Evolutionary conservation across 2,888 invertebrate species (phyloP).

Genomic region (Cylindroiulus punctatus): DNA sequence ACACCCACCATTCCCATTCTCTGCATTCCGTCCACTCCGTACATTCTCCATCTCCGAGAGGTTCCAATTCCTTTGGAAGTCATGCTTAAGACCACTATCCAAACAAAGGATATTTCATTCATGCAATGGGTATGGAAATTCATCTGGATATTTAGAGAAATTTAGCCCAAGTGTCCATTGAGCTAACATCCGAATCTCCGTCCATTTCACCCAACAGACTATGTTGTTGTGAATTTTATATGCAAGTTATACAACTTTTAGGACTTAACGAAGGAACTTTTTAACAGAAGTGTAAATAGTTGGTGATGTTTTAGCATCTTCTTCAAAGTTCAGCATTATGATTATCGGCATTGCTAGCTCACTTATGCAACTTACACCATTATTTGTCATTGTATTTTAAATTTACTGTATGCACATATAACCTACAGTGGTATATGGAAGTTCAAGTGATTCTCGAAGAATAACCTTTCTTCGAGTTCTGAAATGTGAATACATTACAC

Average conservation of each 20-base stretch:
- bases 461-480: background rate
- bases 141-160: background rate
- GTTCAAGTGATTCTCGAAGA: no score
- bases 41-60: conserved; percentile 56
- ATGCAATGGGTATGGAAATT: background rate
- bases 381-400: background rate
- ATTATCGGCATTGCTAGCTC: background rate
- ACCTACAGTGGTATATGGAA: no score
- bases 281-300: background rate
- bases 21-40: conserved; percentile 59
- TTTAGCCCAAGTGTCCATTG: background rate
- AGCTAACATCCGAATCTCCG: background rate
- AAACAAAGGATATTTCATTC: background rate
- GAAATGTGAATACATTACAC: background rate
- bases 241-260: background rate
- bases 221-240: background rate
- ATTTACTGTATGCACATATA: background rate
- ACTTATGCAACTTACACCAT: background rate
- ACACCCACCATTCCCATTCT: conserved; percentile 80
- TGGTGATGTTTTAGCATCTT: background rate
- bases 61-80: conserved; percentile 54
- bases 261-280: background rate
- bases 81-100: background rate
- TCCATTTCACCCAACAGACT: background rate
- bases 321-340: background rate